phyloP scores from a whole-genome alignment of 2,797 vertebrate species.

The Enteromius fasciolatus region DNA sequence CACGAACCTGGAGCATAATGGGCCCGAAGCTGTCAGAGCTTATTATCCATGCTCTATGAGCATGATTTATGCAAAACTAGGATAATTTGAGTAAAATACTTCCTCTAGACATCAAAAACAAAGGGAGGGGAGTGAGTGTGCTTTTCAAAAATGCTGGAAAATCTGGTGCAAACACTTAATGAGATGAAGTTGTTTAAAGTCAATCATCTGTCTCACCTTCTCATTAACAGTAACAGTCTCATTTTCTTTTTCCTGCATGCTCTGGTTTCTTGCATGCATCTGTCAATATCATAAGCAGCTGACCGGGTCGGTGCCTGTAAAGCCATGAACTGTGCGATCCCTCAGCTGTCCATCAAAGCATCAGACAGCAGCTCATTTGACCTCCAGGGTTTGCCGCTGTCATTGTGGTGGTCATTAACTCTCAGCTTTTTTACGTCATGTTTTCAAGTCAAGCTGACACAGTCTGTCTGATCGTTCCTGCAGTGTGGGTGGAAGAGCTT shows the following conservation, averaged over 20 bases:
- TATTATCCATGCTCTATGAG: slow-evolving; percentile 17
- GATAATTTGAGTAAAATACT: background rate
- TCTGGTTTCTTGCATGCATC: slow-evolving; percentile 1
- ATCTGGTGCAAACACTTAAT: background rate
- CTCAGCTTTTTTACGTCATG: slow-evolving; percentile 25
- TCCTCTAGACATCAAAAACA: slow-evolving; percentile 5
- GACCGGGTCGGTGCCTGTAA: background rate
- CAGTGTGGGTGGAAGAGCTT: slow-evolving; percentile 18
- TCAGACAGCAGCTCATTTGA: slow-evolving; percentile 27
- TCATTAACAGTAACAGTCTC: slow-evolving; percentile 17
- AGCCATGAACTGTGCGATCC: slow-evolving; percentile 11
- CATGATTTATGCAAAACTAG: slow-evolving; percentile 22
- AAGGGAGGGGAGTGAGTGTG: background rate
- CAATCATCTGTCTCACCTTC: background rate
- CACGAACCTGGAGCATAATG: background rate
- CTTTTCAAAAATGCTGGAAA: slow-evolving; percentile 2
- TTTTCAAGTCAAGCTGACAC: slow-evolving; percentile 27
- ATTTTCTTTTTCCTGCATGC: slow-evolving; percentile 24
- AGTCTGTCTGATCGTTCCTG: slow-evolving; percentile 4
- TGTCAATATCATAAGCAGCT: slow-evolving; percentile 32
- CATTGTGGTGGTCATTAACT: slow-evolving; percentile 34
- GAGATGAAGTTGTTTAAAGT: slow-evolving; percentile 8
- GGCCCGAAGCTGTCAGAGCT: slow-evolving; percentile 6
- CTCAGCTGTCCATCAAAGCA: slow-evolving; percentile 35
- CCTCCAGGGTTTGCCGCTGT: slow-evolving; percentile 32